Percentiles rank a stretch among this genome's conserved stretches.
Conservation (phyloP, 2,888 invertebrate species). For the Phlogophora meticulosa region DNA sequence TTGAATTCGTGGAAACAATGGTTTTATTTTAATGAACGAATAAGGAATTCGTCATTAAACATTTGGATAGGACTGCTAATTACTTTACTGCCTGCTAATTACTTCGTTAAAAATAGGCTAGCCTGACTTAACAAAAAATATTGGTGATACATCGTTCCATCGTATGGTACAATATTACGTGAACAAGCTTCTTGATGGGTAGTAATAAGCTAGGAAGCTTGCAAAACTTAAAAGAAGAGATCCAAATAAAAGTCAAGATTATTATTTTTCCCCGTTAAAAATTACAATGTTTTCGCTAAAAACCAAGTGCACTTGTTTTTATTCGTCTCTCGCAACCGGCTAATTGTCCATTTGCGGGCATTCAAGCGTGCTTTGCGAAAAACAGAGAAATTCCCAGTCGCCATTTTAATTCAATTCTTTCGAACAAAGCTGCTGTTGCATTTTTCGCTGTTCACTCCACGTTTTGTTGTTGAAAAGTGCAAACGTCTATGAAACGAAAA, state of each 20-base stretch:
- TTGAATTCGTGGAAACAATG: not conserved
- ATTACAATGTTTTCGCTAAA: slow-evolving; percentile 76
- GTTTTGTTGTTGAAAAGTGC: slow-evolving; percentile 81
- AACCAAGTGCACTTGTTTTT: slow-evolving; percentile 71
- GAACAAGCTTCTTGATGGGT: too few relatives aligned
- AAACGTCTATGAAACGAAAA: slow-evolving; percentile 84
- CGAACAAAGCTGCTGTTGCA: slow-evolving; percentile 85
- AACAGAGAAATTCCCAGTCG: slow-evolving; percentile 82
- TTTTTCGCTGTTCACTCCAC: slow-evolving; percentile 78
- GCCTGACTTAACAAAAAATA: too few relatives aligned
- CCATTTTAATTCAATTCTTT: slow-evolving; percentile 90
- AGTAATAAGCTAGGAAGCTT: too few relatives aligned
- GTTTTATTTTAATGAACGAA: not conserved
- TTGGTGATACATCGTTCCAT: too few relatives aligned
- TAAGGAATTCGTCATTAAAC: not conserved
- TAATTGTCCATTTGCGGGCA: slow-evolving; percentile 89
- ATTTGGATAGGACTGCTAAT: not conserved
- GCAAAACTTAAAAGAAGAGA: too few relatives aligned
- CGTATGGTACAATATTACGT: too few relatives aligned
- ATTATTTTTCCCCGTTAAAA: slow-evolving; percentile 61
- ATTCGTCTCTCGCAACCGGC: slow-evolving; percentile 69
- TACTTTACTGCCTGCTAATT: too few relatives aligned
- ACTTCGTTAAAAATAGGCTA: too few relatives aligned
- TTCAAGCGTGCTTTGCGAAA: slow-evolving; percentile 84
- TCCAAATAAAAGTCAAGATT: slow-evolving; percentile 47